These are phyloP conservation scores for Myotis davidii DNA, from an alignment of 2,113 vertebrate species.

Conservation along the genomic window DNA sequence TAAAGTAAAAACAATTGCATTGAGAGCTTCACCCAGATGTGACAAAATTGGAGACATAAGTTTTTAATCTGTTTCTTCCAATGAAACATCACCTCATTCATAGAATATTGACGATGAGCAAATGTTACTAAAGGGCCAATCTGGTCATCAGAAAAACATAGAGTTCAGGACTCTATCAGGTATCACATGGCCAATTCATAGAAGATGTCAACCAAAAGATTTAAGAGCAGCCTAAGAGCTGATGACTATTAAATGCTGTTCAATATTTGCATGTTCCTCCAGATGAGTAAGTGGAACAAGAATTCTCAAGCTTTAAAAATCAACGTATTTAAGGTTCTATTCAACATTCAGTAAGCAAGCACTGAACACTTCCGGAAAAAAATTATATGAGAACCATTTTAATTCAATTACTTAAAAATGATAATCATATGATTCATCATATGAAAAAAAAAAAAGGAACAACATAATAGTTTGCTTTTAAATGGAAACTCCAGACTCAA, in stretches of 20 bases:
- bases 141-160: conserved; percentile 84
- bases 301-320: conserved; percentile 45
- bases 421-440: neutral
- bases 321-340: conserved; percentile 27
- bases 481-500: conserved; percentile 6
- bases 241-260: conserved; percentile 72
- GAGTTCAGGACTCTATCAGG: conserved; percentile 80
- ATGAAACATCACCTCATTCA: conserved; percentile 83
- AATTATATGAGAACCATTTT: conserved; percentile 3
- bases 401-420: conserved; percentile 61
- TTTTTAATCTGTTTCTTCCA: conserved; percentile 88
- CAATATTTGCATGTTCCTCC: conserved; percentile 72
- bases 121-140: conserved; percentile 84
- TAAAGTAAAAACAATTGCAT: conserved; percentile 86
- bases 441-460: neutral
- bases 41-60: conserved; percentile 85
- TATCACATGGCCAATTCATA: conserved; percentile 79
- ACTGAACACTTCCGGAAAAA: conserved; percentile 54
- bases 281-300: conserved; percentile 65
- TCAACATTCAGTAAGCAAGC: conserved; percentile 60
- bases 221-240: conserved; percentile 62
- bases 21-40: conserved; percentile 84
- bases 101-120: conserved; percentile 84
- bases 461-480: conserved; percentile 16
- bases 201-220: conserved; percentile 77